Conservation (phyloP, 2,797 vertebrate genomes). For the Silurus aristotelis region DNA sequence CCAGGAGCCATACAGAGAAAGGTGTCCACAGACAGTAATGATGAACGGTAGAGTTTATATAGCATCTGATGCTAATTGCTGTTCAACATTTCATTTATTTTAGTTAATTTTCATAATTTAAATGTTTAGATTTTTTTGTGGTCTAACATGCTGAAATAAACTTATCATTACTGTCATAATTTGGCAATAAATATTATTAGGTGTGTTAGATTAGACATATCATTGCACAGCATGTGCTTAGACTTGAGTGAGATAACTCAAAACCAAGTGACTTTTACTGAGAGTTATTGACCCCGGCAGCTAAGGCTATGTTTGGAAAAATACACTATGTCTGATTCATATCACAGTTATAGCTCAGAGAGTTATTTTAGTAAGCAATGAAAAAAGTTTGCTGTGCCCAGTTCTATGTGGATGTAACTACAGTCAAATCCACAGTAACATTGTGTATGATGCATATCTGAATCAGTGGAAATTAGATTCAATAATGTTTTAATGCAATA, state of each 20-base stretch:
- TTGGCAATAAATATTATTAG: background rate
- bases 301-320: background rate
- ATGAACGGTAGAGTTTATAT: conserved; percentile 63
- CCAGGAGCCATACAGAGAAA: conserved; percentile 69
- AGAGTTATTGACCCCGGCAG: background rate
- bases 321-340: background rate
- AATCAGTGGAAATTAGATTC: background rate
- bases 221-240: background rate
- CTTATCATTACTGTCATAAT: background rate
- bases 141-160: background rate
- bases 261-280: background rate
- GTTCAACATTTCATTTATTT: background rate
- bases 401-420: background rate
- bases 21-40: conserved; percentile 68
- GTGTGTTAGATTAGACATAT: background rate
- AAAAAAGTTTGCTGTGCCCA: background rate
- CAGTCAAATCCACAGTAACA: background rate
- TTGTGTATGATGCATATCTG: background rate
- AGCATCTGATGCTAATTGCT: background rate
- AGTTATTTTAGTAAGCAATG: background rate
- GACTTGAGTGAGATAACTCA: background rate
- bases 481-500: background rate
- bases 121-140: background rate
- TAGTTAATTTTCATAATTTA: background rate
- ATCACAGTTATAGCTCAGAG: background rate